phyloP scores from a whole-genome alignment of 92 coral and sea anemone species.

The Porites cylindrica region DNA sequence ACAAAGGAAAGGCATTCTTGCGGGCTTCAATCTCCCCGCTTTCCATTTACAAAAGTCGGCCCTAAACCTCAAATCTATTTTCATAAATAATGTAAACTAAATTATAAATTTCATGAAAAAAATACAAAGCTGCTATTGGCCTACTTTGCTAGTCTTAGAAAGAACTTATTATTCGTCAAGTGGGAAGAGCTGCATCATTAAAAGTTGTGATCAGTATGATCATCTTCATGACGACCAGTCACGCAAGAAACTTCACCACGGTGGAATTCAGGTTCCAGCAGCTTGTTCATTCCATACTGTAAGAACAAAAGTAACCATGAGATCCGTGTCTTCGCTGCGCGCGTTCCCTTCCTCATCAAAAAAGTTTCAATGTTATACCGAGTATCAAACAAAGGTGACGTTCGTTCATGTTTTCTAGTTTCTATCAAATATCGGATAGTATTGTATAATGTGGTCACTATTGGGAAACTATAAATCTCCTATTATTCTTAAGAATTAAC shows the following conservation, averaged over 20 bases:
- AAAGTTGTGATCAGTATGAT: background rate
- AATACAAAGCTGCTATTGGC: background rate
- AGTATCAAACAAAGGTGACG: too few relatives aligned
- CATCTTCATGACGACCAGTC: background rate
- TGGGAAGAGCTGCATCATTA: background rate
- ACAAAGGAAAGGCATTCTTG: too few relatives aligned
- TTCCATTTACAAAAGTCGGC: background rate
- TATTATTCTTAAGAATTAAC: too few relatives aligned
- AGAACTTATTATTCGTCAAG: background rate
- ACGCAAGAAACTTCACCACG: background rate
- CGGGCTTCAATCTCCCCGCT: too few relatives aligned
- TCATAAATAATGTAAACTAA: background rate
- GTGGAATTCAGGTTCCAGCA: background rate
- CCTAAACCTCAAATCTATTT: background rate
- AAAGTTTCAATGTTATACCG: too few relatives aligned
- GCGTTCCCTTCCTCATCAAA: too few relatives aligned
- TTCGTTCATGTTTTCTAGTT: too few relatives aligned
- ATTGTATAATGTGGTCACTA: too few relatives aligned
- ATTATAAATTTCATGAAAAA: background rate
- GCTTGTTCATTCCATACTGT: conserved; percentile 33
- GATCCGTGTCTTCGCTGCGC: background rate
- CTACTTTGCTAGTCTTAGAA: background rate
- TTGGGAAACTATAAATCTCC: too few relatives aligned
- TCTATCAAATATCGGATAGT: too few relatives aligned
- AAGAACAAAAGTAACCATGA: background rate